These are phyloP conservation scores for Watsonalla binaria DNA, from an alignment of 2,888 invertebrate genomes.

Conservation along the genomic window DNA sequence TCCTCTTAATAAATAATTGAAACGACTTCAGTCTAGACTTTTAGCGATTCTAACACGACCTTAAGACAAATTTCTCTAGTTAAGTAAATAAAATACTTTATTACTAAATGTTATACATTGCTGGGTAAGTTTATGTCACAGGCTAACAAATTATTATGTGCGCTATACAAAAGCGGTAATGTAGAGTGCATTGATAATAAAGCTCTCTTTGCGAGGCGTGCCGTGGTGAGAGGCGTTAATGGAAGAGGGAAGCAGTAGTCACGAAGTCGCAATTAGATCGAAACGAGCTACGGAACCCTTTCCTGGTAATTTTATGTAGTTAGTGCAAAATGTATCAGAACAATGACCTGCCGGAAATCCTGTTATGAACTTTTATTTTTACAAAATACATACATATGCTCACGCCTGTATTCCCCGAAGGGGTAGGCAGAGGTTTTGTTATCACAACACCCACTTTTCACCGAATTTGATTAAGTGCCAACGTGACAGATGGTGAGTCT, in stretches of 20 bases:
- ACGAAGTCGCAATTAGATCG: slow-evolving; percentile 69
- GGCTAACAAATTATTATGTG: neutral
- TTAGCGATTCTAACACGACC: slow-evolving; percentile 41
- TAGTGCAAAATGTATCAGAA: slow-evolving; percentile 51
- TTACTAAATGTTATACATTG: slow-evolving; percentile 18
- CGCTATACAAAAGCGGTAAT: slow-evolving; percentile 19
- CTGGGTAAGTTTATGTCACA: slow-evolving; percentile 1
- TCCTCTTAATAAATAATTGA: slow-evolving; percentile 41
- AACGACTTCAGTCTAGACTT: slow-evolving; percentile 50
- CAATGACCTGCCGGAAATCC: slow-evolving; percentile 30
- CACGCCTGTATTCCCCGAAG: too few species aligned
- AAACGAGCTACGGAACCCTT: slow-evolving; percentile 59
- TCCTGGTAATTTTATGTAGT: slow-evolving; percentile 66
- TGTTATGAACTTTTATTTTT: neutral
- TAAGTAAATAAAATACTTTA: neutral
- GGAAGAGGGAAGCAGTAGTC: slow-evolving; percentile 61
- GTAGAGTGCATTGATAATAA: slow-evolving; percentile 11
- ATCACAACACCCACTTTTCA: too few species aligned
- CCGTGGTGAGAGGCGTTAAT: slow-evolving; percentile 47
- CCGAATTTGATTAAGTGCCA: too few species aligned
- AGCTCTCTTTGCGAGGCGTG: slow-evolving; percentile 14
- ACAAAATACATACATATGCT: too few species aligned
- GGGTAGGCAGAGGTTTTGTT: too few species aligned
- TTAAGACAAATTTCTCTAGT: slow-evolving; percentile 15
- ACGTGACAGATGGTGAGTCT: too few species aligned